These are phyloP conservation scores for Lomographa bimaculata DNA, from an alignment of 2,888 invertebrate genomes.

Conservation along the genomic window DNA sequence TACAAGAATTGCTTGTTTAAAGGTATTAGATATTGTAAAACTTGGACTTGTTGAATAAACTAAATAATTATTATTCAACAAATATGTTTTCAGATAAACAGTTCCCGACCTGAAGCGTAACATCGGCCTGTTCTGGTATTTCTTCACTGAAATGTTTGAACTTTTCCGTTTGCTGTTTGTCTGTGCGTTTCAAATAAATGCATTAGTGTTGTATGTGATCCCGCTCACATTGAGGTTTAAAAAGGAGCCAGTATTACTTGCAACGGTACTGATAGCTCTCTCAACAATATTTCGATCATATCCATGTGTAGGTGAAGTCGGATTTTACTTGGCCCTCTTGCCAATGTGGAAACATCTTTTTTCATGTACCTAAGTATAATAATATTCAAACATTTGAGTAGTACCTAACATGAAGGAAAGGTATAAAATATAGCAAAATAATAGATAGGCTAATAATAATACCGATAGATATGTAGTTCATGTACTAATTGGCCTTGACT, in stretches of 20 bases:
- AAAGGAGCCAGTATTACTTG: slow-evolving; percentile 91
- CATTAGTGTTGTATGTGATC: slow-evolving; percentile 93
- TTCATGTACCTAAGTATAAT: slow-evolving; percentile 89
- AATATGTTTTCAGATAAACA: slow-evolving; percentile 90
- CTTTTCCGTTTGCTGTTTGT: slow-evolving; percentile 98
- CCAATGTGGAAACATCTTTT: slow-evolving; percentile 96
- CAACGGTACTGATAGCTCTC: slow-evolving; percentile 90
- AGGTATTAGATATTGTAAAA: no score
- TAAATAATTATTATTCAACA: no score
- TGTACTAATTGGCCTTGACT: no score
- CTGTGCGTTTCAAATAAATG: slow-evolving; percentile 98
- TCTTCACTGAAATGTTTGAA: slow-evolving; percentile 99
- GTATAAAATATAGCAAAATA: no score
- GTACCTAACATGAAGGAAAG: no score
- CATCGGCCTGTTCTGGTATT: slow-evolving; percentile 99
- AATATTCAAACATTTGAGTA: no score
- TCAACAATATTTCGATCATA: slow-evolving; percentile 97
- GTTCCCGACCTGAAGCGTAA: slow-evolving; percentile 98
- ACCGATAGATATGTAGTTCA: no score
- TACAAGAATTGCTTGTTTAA: no score
- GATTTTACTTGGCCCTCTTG: slow-evolving; percentile 94
- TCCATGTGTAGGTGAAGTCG: slow-evolving; percentile 97
- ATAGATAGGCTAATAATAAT: no score
- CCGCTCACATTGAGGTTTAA: slow-evolving; percentile 92
- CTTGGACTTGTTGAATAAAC: no score